Conservation (phyloP, 2,797 vertebrate species). For the Notoglanidium macrostoma region DNA sequence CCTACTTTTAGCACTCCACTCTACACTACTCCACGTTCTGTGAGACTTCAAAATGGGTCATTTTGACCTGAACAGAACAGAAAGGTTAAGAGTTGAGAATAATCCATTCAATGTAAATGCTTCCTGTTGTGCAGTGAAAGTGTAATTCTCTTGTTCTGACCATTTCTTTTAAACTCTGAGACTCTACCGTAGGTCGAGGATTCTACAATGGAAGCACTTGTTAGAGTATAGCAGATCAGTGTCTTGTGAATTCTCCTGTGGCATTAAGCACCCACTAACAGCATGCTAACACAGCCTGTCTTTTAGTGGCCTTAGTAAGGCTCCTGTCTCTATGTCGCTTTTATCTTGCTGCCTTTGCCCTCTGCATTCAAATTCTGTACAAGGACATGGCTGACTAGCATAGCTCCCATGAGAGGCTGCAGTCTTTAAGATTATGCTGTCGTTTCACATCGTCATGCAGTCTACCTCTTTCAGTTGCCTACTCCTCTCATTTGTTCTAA, state of each 20-base stretch:
- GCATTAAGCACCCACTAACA: slow-evolving; percentile 67
- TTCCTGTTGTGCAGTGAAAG: slow-evolving; percentile 27
- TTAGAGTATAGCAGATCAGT: slow-evolving; percentile 46
- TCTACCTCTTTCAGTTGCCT: slow-evolving; percentile 42
- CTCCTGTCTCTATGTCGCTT: slow-evolving; percentile 59
- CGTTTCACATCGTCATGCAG: slow-evolving; percentile 21
- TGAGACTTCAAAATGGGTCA: neutral
- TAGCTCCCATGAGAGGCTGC: slow-evolving; percentile 61
- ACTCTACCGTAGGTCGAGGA: slow-evolving; percentile 24
- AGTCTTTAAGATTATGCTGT: slow-evolving; percentile 54
- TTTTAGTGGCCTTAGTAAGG: slow-evolving; percentile 63
- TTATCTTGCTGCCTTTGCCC: slow-evolving; percentile 70
- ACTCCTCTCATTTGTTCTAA: slow-evolving; percentile 48
- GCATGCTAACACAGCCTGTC: slow-evolving; percentile 69
- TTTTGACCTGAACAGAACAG: neutral
- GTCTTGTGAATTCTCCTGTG: slow-evolving; percentile 44
- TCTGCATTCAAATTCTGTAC: slow-evolving; percentile 71
- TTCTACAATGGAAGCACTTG: slow-evolving; percentile 41
- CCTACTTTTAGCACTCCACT: neutral
- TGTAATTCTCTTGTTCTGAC: slow-evolving; percentile 13
- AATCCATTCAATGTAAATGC: slow-evolving; percentile 24
- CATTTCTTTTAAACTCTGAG: slow-evolving; percentile 20
- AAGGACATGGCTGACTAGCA: slow-evolving; percentile 75
- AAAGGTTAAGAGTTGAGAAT: slow-evolving; percentile 28
- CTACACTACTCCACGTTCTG: neutral